phyloP scores from a whole-genome alignment of 2,113 vertebrate species.

The Ornithorhynchus anatinus region DNA sequence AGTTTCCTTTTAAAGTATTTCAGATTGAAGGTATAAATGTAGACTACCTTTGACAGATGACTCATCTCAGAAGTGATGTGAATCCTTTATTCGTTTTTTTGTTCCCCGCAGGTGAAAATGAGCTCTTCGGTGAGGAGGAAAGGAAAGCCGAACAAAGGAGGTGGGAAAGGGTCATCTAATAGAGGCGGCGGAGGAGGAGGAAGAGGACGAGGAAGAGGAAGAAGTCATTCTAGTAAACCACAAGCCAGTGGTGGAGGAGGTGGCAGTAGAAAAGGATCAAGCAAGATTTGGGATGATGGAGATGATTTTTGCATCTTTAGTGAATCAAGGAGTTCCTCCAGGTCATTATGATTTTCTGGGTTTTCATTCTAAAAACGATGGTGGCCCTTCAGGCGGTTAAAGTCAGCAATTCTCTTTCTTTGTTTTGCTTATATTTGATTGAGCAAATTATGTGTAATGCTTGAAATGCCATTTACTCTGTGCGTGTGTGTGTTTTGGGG shows the following conservation, averaged over 20 bases:
- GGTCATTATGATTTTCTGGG: conserved; percentile 43
- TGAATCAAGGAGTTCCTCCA: conserved; percentile 64
- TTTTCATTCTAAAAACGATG: not conserved
- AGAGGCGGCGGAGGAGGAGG: not conserved
- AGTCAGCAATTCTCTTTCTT: no score
- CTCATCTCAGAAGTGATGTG: no score
- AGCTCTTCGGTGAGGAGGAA: conserved; percentile 74
- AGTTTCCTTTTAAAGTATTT: no score
- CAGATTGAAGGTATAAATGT: no score
- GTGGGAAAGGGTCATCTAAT: conserved; percentile 68
- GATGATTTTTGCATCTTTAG: conserved; percentile 87
- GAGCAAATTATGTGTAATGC: no score
- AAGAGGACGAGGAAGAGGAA: conserved; percentile 49
- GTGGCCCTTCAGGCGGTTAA: no score
- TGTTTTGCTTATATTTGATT: no score
- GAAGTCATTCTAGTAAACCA: conserved; percentile 69
- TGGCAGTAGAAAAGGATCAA: conserved; percentile 76
- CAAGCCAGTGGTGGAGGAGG: conserved; percentile 55
- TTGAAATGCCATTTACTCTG: no score
- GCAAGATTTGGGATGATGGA: conserved; percentile 81
- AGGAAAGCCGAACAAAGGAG: conserved; percentile 87
- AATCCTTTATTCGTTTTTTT: not conserved
- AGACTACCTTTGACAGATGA: no score
- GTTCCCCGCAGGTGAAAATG: conserved; percentile 62
- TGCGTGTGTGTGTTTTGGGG: no score